These are phyloP conservation scores for Ophion ventricosus DNA, from an alignment of 2,888 invertebrate species.

Conservation along the genomic window DNA sequence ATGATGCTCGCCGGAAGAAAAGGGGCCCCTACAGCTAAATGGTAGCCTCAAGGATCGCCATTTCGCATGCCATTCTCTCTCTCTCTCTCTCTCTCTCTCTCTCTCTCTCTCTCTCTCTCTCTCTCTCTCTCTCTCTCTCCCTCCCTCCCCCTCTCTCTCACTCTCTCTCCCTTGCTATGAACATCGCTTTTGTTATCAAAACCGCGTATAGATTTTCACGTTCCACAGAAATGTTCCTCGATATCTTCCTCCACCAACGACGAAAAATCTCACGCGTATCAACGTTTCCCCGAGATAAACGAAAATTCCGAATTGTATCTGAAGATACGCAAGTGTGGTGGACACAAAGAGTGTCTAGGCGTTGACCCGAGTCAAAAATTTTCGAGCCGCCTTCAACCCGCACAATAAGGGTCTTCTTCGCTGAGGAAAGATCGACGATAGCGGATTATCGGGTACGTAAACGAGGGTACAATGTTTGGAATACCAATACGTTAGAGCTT, in stretches of 20 bases:
- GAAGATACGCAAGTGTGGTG: neutral
- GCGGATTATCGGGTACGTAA: too few species aligned
- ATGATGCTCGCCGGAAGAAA: slow-evolving; percentile 8
- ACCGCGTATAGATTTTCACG: slow-evolving; percentile 13
- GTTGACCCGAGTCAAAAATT: too few species aligned
- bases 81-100: slow-evolving; percentile 13
- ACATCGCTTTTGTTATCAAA: slow-evolving; percentile 26
- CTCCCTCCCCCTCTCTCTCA: too few species aligned
- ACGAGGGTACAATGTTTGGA: too few species aligned
- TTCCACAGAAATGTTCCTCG: neutral
- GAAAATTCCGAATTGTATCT: neutral
- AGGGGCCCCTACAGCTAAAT: slow-evolving; percentile 33
- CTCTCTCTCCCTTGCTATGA: neutral
- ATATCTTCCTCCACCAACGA: neutral
- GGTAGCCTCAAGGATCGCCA: slow-evolving; percentile 2
- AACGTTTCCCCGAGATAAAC: neutral
- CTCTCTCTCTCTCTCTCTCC: neutral
- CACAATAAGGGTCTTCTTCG: too few species aligned
- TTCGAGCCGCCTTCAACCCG: too few species aligned
- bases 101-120: neutral
- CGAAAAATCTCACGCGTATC: neutral
- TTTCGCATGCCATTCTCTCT: neutral
- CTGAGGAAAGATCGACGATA: too few species aligned
- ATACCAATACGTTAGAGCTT: too few species aligned
- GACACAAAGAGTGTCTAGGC: neutral